Percentiles rank a stretch among this genome's conserved stretches.
Evolutionary conservation across 2,888 invertebrate genomes (phyloP).

Genomic region (Caenorhabditis afra): DNA sequence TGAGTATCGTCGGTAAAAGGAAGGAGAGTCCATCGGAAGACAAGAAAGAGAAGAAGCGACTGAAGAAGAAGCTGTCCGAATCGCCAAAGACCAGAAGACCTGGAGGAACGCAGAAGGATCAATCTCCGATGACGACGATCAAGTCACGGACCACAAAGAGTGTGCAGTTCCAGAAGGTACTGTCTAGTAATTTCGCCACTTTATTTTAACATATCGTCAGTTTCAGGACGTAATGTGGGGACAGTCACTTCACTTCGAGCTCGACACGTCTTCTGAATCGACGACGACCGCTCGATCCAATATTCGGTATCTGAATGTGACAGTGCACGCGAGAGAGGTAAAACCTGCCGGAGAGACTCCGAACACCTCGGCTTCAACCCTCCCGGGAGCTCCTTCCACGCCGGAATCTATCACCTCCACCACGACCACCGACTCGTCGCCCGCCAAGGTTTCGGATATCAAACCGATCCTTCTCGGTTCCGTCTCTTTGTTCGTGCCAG

Average conservation of each 20-base stretch:
- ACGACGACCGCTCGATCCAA: background rate
- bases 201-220: conserved; percentile 5
- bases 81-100: conserved; percentile 41
- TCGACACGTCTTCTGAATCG: conserved; percentile 35
- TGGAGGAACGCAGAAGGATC: conserved; percentile 20
- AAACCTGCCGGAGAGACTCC: conserved; percentile 17
- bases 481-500: conserved; percentile 74
- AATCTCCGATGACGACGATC: conserved; percentile 40
- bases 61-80: conserved; percentile 56
- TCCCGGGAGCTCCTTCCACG: conserved; percentile 32
- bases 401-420: conserved; percentile 38
- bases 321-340: conserved; percentile 69
- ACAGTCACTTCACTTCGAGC: conserved; percentile 76
- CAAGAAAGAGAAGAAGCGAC: conserved; percentile 62
- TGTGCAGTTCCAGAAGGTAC: conserved; percentile 57
- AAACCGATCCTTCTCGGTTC: conserved; percentile 72
- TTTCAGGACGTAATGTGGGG: conserved; percentile 76
- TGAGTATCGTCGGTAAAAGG: conserved; percentile 15
- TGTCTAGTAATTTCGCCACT: background rate
- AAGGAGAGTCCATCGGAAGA: conserved; percentile 63
- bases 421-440: conserved; percentile 13
- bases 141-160: conserved; percentile 57
- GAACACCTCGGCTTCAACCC: conserved; percentile 24
- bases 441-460: conserved; percentile 2
- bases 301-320: conserved; percentile 72